phyloP scores from a whole-genome alignment of 2,113 vertebrate species.

The Antigone vipio region DNA sequence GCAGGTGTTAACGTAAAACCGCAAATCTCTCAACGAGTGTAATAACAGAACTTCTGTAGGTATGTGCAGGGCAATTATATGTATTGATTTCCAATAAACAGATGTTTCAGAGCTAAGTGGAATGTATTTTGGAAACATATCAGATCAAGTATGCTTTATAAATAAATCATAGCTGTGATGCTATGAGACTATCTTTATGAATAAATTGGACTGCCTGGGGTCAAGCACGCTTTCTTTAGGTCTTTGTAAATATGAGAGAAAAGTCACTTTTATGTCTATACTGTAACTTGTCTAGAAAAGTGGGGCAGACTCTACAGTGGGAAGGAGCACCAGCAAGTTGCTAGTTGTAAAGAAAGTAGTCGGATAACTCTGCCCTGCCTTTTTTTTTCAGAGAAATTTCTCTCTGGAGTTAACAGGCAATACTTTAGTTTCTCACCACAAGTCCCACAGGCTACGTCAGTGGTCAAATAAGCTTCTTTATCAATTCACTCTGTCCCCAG shows the following conservation, averaged over 20 bases:
- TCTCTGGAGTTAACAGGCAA: not conserved
- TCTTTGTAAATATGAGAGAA: not conserved
- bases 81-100: constrained; percentile 31
- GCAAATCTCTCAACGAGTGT: not conserved
- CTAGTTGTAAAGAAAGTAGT: not conserved
- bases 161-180: not conserved
- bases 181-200: not conserved
- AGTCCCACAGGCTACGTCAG: not conserved
- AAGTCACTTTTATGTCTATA: not conserved
- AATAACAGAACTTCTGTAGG: not conserved
- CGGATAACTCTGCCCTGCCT: not conserved
- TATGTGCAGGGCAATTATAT: not conserved
- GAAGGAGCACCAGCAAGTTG: not conserved
- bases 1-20: not conserved
- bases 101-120: not conserved
- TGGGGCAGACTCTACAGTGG: fast-evolving
- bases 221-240: not conserved
- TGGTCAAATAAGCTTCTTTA: not conserved
- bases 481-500: not conserved
- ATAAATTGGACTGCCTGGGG: not conserved
- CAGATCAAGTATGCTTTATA: not conserved
- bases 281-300: not conserved
- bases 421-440: not conserved
- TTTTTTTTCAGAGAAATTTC: not conserved
- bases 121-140: not conserved